These are phyloP conservation scores for Myopa testacea DNA, from an alignment of 2,888 invertebrate species.

Conservation along the genomic window DNA sequence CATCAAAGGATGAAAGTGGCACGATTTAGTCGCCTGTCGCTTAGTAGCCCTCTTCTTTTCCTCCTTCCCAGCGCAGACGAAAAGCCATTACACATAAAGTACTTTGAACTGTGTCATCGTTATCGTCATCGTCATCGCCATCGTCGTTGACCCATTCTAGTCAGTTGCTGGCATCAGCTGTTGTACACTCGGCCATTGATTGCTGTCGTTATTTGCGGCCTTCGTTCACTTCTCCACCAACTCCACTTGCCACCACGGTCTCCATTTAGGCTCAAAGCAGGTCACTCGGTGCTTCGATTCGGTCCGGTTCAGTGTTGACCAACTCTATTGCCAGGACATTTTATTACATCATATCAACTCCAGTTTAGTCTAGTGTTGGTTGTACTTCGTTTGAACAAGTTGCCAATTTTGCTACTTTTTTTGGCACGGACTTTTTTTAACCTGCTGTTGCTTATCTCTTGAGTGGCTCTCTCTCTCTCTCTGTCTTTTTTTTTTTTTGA, in stretches of 20 bases:
- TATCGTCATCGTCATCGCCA: background rate
- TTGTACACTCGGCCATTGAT: conserved; percentile 41
- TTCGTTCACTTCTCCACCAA: too few relatives aligned
- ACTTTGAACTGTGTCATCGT: too few relatives aligned
- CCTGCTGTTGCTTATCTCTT: conserved; percentile 5
- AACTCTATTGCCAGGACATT: conserved; percentile 6
- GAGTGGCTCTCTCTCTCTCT: background rate
- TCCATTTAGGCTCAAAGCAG: conserved; percentile 32
- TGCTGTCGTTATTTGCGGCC: conserved; percentile 39
- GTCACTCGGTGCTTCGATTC: conserved; percentile 11
- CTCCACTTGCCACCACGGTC: background rate
- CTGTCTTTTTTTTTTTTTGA: background rate
- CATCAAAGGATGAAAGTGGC: background rate
- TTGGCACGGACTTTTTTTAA: background rate
- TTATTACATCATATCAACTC: conserved; percentile 7
- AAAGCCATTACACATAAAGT: too few relatives aligned
- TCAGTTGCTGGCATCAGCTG: conserved; percentile 53
- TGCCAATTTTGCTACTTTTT: conserved; percentile 5
- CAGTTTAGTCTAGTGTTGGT: background rate
- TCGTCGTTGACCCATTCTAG: too few relatives aligned
- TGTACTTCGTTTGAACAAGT: background rate
- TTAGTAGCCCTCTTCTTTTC: too few relatives aligned
- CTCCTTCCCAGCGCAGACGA: too few relatives aligned
- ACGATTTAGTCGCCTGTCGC: too few relatives aligned
- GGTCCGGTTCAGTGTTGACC: too few relatives aligned